phyloP scores from a whole-genome alignment of 2,113 vertebrate genomes.

The Prionailurus bengalensis region DNA sequence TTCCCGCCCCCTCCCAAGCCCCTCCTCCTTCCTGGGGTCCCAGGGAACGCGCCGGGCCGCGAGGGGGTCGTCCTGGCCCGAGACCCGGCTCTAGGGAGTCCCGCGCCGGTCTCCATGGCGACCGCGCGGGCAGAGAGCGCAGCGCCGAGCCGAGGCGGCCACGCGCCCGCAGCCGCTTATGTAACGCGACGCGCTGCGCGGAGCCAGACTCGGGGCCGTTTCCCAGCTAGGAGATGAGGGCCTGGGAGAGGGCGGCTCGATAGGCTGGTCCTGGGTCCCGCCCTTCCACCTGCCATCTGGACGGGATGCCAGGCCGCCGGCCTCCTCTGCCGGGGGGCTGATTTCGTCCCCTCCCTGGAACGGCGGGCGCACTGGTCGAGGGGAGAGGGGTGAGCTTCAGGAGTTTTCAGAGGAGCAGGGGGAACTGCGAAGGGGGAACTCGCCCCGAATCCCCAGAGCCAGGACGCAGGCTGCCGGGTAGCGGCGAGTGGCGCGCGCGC shows the following conservation, averaged over 20 bases:
- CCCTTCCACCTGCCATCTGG: conserved; percentile 44
- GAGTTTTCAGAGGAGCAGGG: conserved; percentile 51
- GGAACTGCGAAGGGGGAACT: background rate
- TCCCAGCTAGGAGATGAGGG: background rate
- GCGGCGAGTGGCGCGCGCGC: background rate
- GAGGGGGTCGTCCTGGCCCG: background rate
- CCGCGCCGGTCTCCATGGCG: conserved; percentile 87
- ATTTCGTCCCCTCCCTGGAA: conserved; percentile 41
- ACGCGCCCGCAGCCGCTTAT: conserved; percentile 87
- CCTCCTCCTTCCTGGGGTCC: background rate
- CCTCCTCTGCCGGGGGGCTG: background rate
- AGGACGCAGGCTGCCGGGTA: conserved; percentile 31
- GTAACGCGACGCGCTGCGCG: conserved; percentile 84
- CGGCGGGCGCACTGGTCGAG: background rate
- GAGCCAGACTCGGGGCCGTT: conserved; percentile 39
- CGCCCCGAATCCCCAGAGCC: conserved; percentile 57
- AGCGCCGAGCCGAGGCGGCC: conserved; percentile 73
- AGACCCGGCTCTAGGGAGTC: conserved; percentile 71
- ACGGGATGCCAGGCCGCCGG: conserved; percentile 35
- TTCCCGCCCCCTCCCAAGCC: background rate
- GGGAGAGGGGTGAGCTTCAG: conserved; percentile 28
- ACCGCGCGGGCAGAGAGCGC: conserved; percentile 81
- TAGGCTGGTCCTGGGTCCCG: conserved; percentile 15
- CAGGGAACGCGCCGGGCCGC: background rate
- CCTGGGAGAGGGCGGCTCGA: conserved; percentile 55